These are phyloP conservation scores for Lapara coniferarum DNA, from an alignment of 2,888 invertebrate genomes.

Conservation along the genomic window DNA sequence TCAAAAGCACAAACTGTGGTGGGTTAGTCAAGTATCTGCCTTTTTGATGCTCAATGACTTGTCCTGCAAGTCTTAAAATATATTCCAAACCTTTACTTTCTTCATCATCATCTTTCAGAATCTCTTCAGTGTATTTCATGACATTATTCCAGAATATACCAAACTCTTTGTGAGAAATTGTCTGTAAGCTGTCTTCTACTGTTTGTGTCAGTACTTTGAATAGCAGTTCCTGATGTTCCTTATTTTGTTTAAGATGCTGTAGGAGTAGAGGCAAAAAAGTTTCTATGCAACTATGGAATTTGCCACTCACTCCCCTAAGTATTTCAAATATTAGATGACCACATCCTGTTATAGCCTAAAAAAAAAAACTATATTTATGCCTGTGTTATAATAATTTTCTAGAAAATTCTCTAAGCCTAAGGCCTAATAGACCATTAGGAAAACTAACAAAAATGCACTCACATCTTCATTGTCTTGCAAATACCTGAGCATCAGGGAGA, in stretches of 20 bases:
- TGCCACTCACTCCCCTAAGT: conserved; percentile 90
- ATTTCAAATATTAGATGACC: conserved; percentile 95
- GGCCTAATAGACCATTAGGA: too few species aligned
- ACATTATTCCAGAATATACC: conserved; percentile 86
- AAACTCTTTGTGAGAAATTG: conserved; percentile 86
- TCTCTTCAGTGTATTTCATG: conserved; percentile 63
- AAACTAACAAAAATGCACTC: conserved; percentile 55
- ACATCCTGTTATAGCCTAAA: conserved; percentile 90
- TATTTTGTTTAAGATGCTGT: conserved; percentile 81
- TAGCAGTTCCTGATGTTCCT: conserved; percentile 79
- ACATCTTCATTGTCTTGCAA: conserved; percentile 88
- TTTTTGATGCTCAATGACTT: conserved; percentile 85
- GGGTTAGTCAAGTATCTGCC: conserved; percentile 86
- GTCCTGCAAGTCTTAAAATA: conserved; percentile 84
- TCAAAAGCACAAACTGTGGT: conserved; percentile 81
- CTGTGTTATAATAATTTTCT: too few species aligned
- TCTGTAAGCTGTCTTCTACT: conserved; percentile 85
- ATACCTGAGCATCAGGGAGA: conserved; percentile 87
- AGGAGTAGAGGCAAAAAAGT: conserved; percentile 88
- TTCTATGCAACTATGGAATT: conserved; percentile 93
- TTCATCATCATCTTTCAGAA: conserved; percentile 64
- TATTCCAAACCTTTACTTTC: conserved; percentile 65
- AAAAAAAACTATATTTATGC: conserved; percentile 38
- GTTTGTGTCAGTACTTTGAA: conserved; percentile 87
- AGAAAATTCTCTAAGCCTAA: too few species aligned